These are phyloP conservation scores for Polyommatus iphigenia DNA, from an alignment of 2,888 invertebrate species.

Conservation along the genomic window DNA sequence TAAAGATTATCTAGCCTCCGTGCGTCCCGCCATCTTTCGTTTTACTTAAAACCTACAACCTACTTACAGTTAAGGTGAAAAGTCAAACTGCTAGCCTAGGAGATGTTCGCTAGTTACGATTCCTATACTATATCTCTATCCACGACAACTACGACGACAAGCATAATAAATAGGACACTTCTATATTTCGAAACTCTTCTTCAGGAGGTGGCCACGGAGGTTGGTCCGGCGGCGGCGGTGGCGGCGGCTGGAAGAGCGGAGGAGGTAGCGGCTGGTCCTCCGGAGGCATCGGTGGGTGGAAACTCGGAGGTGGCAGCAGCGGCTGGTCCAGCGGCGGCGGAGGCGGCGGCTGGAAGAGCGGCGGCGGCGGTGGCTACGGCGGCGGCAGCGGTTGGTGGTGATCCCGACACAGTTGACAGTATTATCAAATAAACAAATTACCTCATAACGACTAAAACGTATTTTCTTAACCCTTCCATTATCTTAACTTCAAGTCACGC, in stretches of 20 bases:
- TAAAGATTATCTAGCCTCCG: neutral
- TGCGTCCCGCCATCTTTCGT: neutral
- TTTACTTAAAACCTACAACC: neutral
- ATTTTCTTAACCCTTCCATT: slow-evolving; percentile 40
- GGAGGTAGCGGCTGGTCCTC: slow-evolving; percentile 50
- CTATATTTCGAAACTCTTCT: neutral
- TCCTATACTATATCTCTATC: neutral
- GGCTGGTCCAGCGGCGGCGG: slow-evolving; percentile 44
- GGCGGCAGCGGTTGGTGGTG: slow-evolving; percentile 51
- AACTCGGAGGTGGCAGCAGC: slow-evolving; percentile 50
- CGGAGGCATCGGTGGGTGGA: slow-evolving; percentile 54
- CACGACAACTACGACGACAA: neutral
- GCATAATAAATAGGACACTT: neutral
- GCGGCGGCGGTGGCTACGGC: slow-evolving; percentile 38
- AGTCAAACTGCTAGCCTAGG: neutral
- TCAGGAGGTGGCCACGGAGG: slow-evolving; percentile 36
- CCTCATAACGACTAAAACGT: slow-evolving; percentile 45
- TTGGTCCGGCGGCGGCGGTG: slow-evolving; percentile 42
- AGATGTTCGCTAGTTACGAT: neutral
- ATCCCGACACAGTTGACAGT: slow-evolving; percentile 43
- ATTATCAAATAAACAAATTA: slow-evolving; percentile 61
- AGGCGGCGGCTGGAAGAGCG: slow-evolving; percentile 32
- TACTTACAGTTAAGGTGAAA: neutral
- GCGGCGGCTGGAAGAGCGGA: slow-evolving; percentile 49
- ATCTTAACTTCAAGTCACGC: neutral